phyloP scores from a whole-genome alignment of 2,888 invertebrate genomes.

The Macaria liturata region DNA sequence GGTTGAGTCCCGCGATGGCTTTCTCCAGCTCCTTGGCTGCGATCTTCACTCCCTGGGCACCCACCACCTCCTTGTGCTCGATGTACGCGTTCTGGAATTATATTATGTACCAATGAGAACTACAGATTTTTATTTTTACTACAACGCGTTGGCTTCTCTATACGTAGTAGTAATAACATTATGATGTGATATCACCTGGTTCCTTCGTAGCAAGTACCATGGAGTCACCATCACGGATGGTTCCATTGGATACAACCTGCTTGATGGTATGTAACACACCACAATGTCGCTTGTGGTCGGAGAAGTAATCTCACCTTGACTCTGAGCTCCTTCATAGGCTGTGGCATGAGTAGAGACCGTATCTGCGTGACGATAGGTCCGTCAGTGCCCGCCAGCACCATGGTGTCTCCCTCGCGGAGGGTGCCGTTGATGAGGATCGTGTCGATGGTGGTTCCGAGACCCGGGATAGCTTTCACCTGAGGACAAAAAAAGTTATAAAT shows the following conservation, averaged over 20 bases:
- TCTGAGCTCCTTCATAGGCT: constrained; percentile 97
- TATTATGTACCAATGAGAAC: constrained; percentile 1
- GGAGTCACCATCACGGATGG: too few species aligned
- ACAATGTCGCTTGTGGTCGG: too few species aligned
- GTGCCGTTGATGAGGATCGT: constrained; percentile 98
- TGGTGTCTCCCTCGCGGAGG: constrained; percentile 96
- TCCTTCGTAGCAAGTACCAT: too few species aligned
- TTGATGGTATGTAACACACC: too few species aligned
- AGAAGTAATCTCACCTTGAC: constrained; percentile 90
- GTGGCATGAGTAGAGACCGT: constrained; percentile 97
- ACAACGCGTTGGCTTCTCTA: too few species aligned
- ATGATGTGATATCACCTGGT: too few species aligned
- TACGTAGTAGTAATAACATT: too few species aligned
- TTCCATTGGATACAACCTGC: too few species aligned
- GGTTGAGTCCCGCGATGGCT: constrained; percentile 97
- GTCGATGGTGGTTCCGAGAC: constrained; percentile 99
- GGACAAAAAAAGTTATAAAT: background rate
- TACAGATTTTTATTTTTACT: too few species aligned
- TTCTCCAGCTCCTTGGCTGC: constrained; percentile 99
- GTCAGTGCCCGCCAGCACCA: constrained; percentile 98
- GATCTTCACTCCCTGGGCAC: constrained; percentile 99
- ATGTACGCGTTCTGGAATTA: constrained; percentile 91
- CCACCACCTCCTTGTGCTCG: constrained; percentile 96
- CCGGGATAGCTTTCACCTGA: constrained; percentile 96
- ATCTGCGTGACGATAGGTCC: constrained; percentile 99